Percentiles rank a stretch among this genome's conserved stretches.
phyloP scores from a whole-genome alignment of 2,888 invertebrate species.

The Unio pictorum region DNA sequence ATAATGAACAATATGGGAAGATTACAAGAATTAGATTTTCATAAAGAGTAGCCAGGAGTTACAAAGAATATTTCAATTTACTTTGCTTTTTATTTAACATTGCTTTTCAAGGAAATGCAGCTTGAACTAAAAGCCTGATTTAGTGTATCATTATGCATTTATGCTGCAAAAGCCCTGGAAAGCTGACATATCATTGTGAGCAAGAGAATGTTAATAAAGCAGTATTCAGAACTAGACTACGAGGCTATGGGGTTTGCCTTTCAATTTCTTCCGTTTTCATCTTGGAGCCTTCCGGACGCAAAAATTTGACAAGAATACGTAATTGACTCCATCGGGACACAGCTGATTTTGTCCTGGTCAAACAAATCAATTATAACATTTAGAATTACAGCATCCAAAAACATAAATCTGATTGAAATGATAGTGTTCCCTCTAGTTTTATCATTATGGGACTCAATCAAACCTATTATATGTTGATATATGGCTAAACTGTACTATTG shows the following conservation, averaged over 20 bases:
- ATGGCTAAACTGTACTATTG: background rate
- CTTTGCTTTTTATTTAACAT: too few species aligned
- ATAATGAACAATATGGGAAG: too few species aligned
- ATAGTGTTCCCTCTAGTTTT: background rate
- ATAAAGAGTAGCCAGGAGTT: too few species aligned
- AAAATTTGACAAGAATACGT: constrained; percentile 58
- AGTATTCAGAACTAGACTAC: too few species aligned
- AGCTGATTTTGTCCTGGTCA: constrained; percentile 29
- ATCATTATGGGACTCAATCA: background rate
- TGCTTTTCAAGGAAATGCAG: too few species aligned
- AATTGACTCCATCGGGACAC: constrained; percentile 59
- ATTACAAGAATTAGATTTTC: too few species aligned
- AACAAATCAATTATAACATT: background rate
- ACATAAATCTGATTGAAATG: constrained; percentile 1
- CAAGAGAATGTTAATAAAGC: too few species aligned
- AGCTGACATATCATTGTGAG: too few species aligned
- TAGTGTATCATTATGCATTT: too few species aligned
- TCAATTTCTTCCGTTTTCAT: constrained; percentile 42
- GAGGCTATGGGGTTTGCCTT: constrained; percentile 44
- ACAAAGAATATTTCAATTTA: too few species aligned
- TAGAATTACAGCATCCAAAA: background rate
- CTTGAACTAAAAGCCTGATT: too few species aligned
- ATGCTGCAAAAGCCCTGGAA: too few species aligned
- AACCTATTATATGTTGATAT: background rate
- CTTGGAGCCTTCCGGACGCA: constrained; percentile 40